Evolutionary conservation across 2,797 vertebrate genomes (phyloP).

Genomic region (Falco peregrinus): DNA sequence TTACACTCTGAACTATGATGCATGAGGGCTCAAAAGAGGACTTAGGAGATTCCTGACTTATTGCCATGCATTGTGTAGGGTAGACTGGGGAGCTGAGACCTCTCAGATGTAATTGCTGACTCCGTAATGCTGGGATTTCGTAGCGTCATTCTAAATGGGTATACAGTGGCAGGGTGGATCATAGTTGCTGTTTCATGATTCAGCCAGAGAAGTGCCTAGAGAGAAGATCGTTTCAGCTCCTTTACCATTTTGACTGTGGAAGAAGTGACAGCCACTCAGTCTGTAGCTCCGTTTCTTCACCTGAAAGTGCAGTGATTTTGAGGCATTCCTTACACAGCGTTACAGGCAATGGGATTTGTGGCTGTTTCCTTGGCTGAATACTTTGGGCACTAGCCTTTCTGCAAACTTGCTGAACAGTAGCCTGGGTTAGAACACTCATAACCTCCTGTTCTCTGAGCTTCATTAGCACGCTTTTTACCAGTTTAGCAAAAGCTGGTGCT

Average conservation of each 20-base stretch:
- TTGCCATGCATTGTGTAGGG: too few species aligned
- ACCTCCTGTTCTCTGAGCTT: conserved; percentile 23
- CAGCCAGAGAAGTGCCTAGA: background rate
- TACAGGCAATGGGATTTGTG: background rate
- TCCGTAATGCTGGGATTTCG: too few species aligned
- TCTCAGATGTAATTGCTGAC: too few species aligned
- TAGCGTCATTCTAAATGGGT: too few species aligned
- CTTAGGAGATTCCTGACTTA: too few species aligned
- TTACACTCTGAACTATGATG: too few species aligned
- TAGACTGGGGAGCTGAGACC: too few species aligned
- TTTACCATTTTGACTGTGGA: background rate
- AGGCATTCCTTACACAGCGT: background rate
- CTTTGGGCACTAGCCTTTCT: background rate
- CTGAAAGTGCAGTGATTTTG: background rate
- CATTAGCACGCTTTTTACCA: background rate
- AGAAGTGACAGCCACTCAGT: background rate
- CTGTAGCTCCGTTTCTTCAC: background rate
- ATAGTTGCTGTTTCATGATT: too few species aligned
- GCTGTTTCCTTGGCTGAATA: background rate
- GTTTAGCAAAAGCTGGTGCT: conserved; percentile 23
- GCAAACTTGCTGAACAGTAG: conserved; percentile 27
- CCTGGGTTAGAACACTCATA: background rate
- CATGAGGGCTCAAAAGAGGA: too few species aligned
- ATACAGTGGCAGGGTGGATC: too few species aligned
- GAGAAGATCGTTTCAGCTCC: background rate